Evolutionary conservation across 2,113 vertebrate genomes (phyloP), one percentile per base, ranked within the genome.

Genomic region (Parus major): DNA sequence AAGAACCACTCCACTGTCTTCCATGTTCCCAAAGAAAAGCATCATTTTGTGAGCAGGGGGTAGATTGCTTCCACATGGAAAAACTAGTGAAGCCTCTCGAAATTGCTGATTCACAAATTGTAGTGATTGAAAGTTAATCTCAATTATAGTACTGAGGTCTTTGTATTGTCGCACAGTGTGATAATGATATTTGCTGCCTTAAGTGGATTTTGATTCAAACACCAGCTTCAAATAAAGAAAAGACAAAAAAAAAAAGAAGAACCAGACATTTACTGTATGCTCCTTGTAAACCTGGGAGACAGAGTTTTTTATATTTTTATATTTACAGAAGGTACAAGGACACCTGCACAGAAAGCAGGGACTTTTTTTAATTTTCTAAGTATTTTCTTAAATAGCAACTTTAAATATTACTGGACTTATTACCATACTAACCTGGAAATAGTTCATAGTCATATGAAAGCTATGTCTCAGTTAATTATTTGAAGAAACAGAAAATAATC

Each of bases 21-120:
- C 42, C 33, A 7, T 59, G 46, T 84, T 64, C 39, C 22, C 50
- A 80, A 80, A 92, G 60, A 80, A 96, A 95, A 89, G 17, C 88
- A 60, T 64, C 59, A 21, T 76, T 95, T 95, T 80, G 82, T 49
- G 55, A 91, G 80, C 44, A 93, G 68, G 84, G 78, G 84, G 68
- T 94, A 97, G 60, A 92, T 96, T 92, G 44, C 42, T 97, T 97
- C 86, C 69, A 89, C 50, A 75, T 66, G 61, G 39, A 95, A 96
- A 94, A 78, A 42, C 18, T 86, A 69, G 59, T 68, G 81, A 90
- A 94, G 59, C 10, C 86, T 94, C 95, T 95, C 50, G 6, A 93
- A 97, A 97, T 80, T 92, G 90, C 92, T 94, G 92, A 97, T 95
- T 97, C 78, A 96, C 84, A 97, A 98, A 97, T 90, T 96, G 93